These are phyloP conservation scores for Circaetus gallicus DNA, from an alignment of 2,113 vertebrate species.

Conservation along the genomic window DNA sequence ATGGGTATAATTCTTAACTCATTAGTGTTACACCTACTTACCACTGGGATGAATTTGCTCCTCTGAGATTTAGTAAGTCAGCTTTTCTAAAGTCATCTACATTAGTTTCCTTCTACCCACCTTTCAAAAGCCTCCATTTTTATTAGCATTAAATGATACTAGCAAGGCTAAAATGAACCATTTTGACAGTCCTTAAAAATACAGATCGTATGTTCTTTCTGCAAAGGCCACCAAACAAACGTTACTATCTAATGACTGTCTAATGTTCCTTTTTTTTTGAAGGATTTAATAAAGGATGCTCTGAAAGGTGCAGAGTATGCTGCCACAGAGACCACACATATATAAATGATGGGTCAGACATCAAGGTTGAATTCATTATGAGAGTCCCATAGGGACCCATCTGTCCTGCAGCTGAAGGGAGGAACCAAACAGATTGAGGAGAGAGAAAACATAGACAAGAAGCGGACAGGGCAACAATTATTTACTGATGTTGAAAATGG, in stretches of 20 bases:
- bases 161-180: background rate
- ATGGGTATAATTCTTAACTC: constrained; percentile 31
- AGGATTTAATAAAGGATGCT: background rate
- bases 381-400: background rate
- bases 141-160: background rate
- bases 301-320: background rate
- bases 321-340: background rate
- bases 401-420: background rate
- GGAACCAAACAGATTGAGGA: background rate
- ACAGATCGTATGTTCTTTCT: background rate
- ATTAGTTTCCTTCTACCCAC: background rate
- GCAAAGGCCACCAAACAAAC: background rate
- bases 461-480: background rate
- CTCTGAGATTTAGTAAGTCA: constrained; percentile 27
- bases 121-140: constrained; percentile 21
- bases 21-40: constrained; percentile 32
- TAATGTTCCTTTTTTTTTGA: background rate
- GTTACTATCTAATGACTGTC: background rate
- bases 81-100: constrained; percentile 34
- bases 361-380: background rate
- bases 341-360: background rate
- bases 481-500: background rate
- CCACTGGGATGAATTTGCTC: background rate
- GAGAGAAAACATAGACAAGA: background rate
- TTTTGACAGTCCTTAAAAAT: background rate